Evolutionary conservation across 2,113 vertebrate genomes (phyloP).

Genomic region (Anhinga anhinga): DNA sequence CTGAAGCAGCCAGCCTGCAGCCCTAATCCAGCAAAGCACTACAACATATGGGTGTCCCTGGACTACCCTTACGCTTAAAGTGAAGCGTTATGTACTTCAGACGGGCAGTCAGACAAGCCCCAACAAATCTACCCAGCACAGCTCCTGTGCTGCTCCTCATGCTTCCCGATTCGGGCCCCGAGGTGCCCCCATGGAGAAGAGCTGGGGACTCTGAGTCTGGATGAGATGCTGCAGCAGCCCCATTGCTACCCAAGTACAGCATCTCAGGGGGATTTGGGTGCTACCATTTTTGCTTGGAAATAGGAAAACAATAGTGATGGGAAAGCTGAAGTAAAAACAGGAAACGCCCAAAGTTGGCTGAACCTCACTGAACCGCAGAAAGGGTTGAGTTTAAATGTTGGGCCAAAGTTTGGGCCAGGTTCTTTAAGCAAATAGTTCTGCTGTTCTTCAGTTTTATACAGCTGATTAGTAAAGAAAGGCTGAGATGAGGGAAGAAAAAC

Average conservation of each 20-base stretch:
- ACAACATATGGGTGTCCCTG: background rate
- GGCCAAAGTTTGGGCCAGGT: background rate
- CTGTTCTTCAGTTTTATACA: background rate
- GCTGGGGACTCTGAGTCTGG: background rate
- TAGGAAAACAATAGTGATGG: background rate
- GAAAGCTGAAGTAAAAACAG: background rate
- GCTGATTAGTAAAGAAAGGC: background rate
- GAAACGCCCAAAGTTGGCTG: background rate
- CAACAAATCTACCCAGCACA: background rate
- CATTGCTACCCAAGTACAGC: too few species aligned
- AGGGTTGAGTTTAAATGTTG: background rate
- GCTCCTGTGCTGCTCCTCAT: background rate
- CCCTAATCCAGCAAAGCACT: background rate
- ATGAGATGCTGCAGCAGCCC: background rate
- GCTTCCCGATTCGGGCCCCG: background rate
- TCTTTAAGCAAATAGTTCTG: background rate
- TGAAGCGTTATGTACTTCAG: background rate
- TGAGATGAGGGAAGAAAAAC: background rate
- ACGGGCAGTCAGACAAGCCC: background rate
- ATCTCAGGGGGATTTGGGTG: background rate
- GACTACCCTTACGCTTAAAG: background rate
- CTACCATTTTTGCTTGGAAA: background rate
- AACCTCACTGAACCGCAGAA: background rate
- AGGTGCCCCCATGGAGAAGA: rapidly evolving
- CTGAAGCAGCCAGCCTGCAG: background rate